Evolutionary conservation across 2,797 vertebrate genomes (phyloP), one percentile per base, ranked within the genome.

Genomic region (Babyrousa celebensis): DNA sequence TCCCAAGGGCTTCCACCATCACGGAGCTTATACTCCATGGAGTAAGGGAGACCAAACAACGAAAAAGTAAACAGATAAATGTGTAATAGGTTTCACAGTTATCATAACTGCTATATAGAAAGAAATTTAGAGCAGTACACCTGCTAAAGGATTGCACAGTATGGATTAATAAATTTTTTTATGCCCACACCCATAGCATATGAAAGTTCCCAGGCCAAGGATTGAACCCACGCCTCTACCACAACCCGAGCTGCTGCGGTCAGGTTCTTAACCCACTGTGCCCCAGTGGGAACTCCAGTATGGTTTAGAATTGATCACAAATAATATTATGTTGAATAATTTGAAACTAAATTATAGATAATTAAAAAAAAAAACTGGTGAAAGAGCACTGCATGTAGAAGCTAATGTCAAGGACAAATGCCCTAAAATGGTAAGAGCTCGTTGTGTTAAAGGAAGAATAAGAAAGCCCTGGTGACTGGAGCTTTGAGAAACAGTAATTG

Each of bases 391-490:
- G 36, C 20, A 27, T 0, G 2, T 15, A 40, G 75, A 95, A 63
- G 75, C 12, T 12, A 83, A 48, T 15, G 17, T 23, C 43, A 36
- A 79, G 1, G 58, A n/a, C n/a, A 78, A 85, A 63, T 43, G n/a
- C 16, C 67, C 43, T 54, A 32, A 58, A 23, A 32, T 17, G 52
- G 40, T 74, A 48, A 58, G 10, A 58, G 12, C 54, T 21, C n/a
- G 5, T 67, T 70, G n/a, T 63, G 9, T 36, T 91, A 43, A 89
- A 71, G 21, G 3, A 63, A 52, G 58, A 72, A 29, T 20, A 5
- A 70, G 25, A 62, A 84, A n/a, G 6, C 20, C 0, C 0, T 18
- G 32, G 5, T 48, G 40, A 6, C 29, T 40, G 14, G 71, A 63
- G 5, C 58, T 77, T 67, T 74, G n/a, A 83, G 78, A 60, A 67